These are phyloP conservation scores for Rhadinocentrus ornatus DNA, from an alignment of 2,797 vertebrate genomes.

Conservation along the genomic window DNA sequence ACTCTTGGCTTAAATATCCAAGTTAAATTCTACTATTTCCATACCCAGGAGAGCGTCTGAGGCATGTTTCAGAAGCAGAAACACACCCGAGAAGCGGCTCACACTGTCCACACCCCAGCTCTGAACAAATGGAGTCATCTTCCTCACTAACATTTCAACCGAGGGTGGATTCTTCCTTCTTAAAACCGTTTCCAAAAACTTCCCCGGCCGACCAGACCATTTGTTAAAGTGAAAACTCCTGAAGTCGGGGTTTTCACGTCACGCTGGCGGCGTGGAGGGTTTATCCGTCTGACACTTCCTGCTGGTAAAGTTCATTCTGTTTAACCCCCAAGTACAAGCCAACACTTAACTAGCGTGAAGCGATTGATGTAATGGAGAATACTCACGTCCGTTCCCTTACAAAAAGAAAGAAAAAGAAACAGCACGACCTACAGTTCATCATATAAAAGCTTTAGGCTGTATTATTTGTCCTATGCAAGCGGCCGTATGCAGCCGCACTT, in stretches of 20 bases:
- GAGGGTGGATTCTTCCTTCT: conserved; percentile 43
- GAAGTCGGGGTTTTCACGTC: too few species aligned
- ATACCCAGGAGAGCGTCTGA: background rate
- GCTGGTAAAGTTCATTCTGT: conserved; percentile 88
- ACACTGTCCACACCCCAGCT: too few species aligned
- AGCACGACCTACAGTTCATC: conserved; percentile 87
- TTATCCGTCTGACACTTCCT: conserved; percentile 52
- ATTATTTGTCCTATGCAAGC: conserved; percentile 89
- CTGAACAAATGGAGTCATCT: too few species aligned
- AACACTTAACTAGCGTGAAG: conserved; percentile 82
- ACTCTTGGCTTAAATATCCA: background rate
- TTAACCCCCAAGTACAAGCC: conserved; percentile 63
- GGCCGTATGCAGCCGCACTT: conserved; percentile 85
- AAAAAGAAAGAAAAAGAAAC: conserved; percentile 79
- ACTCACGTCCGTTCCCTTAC: conserved; percentile 81
- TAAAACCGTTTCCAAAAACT: background rate
- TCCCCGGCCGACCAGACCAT: too few species aligned
- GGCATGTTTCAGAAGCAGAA: background rate
- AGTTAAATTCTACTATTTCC: background rate
- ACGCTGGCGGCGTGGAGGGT: too few species aligned
- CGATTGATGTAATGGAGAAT: conserved; percentile 79
- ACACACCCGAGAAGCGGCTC: background rate
- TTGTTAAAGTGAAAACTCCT: background rate
- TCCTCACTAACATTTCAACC: background rate
- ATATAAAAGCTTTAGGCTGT: conserved; percentile 97